Conservation (phyloP, 2,797 vertebrate genomes). For the Mycteria americana region DNA sequence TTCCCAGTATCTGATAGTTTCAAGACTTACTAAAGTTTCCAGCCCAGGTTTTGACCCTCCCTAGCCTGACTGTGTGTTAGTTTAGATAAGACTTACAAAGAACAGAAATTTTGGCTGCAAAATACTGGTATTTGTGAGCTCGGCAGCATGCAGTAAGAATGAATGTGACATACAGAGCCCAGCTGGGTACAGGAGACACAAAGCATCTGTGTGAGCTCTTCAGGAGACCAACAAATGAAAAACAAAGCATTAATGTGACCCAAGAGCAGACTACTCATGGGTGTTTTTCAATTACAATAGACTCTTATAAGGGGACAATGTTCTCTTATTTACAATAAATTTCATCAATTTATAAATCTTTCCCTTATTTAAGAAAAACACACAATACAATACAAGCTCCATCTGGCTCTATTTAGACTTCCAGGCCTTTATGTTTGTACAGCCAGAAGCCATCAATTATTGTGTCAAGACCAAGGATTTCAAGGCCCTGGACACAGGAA, state of each 20-base stretch:
- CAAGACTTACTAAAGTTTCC: neutral
- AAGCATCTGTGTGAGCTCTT: conserved; percentile 36
- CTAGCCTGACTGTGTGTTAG: neutral
- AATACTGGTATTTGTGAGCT: neutral
- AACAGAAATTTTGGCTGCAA: neutral
- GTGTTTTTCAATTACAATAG: conserved; percentile 16
- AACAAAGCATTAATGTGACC: conserved; percentile 13
- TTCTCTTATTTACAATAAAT: conserved; percentile 48
- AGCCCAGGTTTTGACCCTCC: neutral
- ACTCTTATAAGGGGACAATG: neutral
- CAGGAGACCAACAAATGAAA: conserved; percentile 22
- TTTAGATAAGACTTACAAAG: neutral
- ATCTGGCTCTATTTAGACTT: conserved; percentile 47
- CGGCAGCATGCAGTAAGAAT: neutral
- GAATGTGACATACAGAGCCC: neutral
- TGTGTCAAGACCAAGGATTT: neutral
- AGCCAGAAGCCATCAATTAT: conserved; percentile 31
- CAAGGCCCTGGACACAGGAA: conserved; percentile 35
- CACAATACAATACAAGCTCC: conserved; percentile 21
- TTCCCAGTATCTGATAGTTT: neutral
- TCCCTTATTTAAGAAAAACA: conserved; percentile 44
- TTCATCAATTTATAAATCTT: conserved; percentile 48
- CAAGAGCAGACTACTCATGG: conserved; percentile 8
- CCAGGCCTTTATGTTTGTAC: conserved; percentile 20
- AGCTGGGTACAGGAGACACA: neutral